Evolutionary conservation across 2,113 vertebrate species (phyloP), one percentile per base, ranked within the genome.

Genomic region (Blennius ocellaris): DNA sequence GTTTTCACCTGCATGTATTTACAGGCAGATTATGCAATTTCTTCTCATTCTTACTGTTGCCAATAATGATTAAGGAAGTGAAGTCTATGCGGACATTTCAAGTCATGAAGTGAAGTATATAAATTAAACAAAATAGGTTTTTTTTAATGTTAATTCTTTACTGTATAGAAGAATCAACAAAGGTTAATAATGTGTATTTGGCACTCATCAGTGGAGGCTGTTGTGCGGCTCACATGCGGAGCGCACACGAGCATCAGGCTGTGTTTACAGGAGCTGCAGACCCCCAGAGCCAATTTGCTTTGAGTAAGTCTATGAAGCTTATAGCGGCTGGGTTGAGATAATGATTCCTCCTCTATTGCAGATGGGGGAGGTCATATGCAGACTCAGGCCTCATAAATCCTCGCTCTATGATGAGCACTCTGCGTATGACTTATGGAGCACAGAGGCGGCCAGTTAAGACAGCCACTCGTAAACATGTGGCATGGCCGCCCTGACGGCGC

Each of bases 311-410:
- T 83, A 78, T 92, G 85, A 88, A 89, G 85, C 88, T 88, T 81
- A 79, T 80, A 66, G 84, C 65, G 72, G 76, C 76, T 78, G 61
- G 71, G 73, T 68, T 15, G 41, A 85, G 86, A 89, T 92, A 90
- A 93, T 91, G 89, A 93, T 90, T 88, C 86, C 84, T 80, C 55
- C 68, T 85, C 66, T 79, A 61, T 59, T 81, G 69, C 59, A 47
- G 76, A 71, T 76, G 78, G 65, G 84, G 81, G 69, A 76, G 77
- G 80, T 89, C 89, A 86, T 88, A 85, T 89, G 90, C 81, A 86
- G 81, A 89, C 80, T 89, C 82, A 85, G 82, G 78, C 72, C 87
- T 38, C 86, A 91, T 93, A 92, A 94, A 94, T 92, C 90, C 83
- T 51, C 11, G 69, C 78, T 85, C 64, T 69, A 78, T 87, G 92